Conservation (phyloP, 2,113 vertebrate species). For the Empidonax traillii region DNA sequence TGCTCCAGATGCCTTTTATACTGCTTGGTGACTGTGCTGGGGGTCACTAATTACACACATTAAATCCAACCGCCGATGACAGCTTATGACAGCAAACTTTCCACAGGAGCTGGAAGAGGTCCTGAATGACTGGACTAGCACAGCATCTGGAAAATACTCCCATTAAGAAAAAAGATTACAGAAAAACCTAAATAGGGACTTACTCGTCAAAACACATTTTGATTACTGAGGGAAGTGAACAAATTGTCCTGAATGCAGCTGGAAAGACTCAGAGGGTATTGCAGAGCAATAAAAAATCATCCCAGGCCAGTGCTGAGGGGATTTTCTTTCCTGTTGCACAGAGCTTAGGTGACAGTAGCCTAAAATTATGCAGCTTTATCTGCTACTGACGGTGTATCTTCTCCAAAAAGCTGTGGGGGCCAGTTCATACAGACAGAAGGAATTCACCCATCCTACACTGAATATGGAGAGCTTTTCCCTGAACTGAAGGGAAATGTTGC, state of each 20-base stretch:
- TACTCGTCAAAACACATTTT: constrained; percentile 75
- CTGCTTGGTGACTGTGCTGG: constrained; percentile 34
- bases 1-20: constrained; percentile 74
- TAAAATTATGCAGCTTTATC: not conserved
- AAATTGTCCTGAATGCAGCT: constrained; percentile 69
- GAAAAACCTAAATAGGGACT: constrained; percentile 70
- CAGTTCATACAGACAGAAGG: not conserved
- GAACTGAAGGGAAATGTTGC: not conserved
- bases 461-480: not conserved
- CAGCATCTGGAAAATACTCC: constrained; percentile 82
- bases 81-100: constrained; percentile 79
- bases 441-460: not conserved
- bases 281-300: constrained; percentile 1
- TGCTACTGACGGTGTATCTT: constrained; percentile 12
- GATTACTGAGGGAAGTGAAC: constrained; percentile 71
- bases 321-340: not conserved
- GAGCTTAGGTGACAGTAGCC: constrained; percentile 17
- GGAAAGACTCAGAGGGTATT: not conserved
- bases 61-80: constrained; percentile 72
- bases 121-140: constrained; percentile 73
- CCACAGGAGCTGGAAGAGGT: constrained; percentile 73
- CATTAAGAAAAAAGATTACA: constrained; percentile 78
- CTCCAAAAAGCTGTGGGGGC: not conserved
- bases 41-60: constrained; percentile 71
- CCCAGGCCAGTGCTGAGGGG: not conserved